phyloP scores from a whole-genome alignment of 2,113 vertebrate species.

The Thunnus thynnus region DNA sequence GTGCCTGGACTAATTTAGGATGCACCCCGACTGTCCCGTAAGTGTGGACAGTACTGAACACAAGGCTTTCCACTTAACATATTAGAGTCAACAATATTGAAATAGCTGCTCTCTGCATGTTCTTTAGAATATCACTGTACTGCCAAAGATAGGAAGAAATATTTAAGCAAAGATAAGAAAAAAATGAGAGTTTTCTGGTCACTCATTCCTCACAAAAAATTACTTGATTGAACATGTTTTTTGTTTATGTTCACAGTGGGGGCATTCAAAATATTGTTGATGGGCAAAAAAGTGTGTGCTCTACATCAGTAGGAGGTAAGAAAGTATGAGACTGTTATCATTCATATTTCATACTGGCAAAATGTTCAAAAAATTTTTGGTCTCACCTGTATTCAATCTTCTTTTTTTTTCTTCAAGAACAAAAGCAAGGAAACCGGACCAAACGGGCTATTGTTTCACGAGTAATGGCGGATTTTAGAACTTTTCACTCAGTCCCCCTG shows the following conservation, averaged over 20 bases:
- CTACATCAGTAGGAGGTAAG: conserved; percentile 56
- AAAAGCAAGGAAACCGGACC: conserved; percentile 15
- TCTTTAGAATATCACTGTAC: background rate
- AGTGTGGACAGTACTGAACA: conserved; percentile 30
- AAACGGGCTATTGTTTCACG: conserved; percentile 46
- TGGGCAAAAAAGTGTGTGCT: conserved; percentile 72
- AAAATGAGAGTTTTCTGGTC: too few species aligned
- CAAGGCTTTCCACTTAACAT: too few species aligned
- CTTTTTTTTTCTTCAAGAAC: conserved; percentile 32
- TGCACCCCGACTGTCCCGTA: conserved; percentile 75
- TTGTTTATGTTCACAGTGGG: conserved; percentile 65
- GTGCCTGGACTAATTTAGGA: conserved; percentile 77
- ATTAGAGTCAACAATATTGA: too few species aligned
- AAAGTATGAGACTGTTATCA: background rate
- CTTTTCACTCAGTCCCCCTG: conserved; percentile 58
- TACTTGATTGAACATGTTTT: background rate
- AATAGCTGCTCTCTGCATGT: too few species aligned
- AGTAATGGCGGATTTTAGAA: background rate
- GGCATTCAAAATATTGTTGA: conserved; percentile 78
- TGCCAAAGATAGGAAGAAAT: background rate
- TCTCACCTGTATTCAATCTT: background rate
- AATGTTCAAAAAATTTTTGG: background rate
- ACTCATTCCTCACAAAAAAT: background rate
- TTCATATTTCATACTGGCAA: background rate
- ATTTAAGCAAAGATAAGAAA: background rate